phyloP scores from a whole-genome alignment of 2,113 vertebrate species.

The Apaloderma vittatum region DNA sequence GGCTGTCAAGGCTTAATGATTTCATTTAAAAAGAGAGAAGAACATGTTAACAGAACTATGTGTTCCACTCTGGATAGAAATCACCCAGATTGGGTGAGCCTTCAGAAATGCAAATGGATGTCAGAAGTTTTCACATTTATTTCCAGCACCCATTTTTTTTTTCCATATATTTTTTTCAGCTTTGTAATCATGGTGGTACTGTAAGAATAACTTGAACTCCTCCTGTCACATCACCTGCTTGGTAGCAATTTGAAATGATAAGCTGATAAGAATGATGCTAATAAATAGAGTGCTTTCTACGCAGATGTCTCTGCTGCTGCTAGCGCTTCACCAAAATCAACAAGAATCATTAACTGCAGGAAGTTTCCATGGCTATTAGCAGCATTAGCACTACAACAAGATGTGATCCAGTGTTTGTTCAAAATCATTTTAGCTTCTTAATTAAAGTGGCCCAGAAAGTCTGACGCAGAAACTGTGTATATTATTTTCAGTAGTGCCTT shows the following conservation, averaged over 20 bases:
- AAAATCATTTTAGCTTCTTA: background rate
- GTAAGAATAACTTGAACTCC: background rate
- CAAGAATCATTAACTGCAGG: background rate
- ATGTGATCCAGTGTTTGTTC: background rate
- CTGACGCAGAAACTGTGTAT: background rate
- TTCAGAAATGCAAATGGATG: constrained; percentile 22
- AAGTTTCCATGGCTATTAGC: background rate
- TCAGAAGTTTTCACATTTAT: constrained; percentile 3
- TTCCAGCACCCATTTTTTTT: background rate
- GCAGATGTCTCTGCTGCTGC: background rate
- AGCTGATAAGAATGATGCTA: constrained; percentile 1
- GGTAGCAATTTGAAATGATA: constrained; percentile 8
- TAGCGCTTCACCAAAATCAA: background rate
- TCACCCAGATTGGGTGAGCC: background rate
- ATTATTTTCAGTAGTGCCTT: background rate
- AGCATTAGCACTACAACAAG: background rate
- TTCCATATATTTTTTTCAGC: background rate
- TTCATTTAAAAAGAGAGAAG: background rate
- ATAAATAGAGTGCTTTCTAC: background rate
- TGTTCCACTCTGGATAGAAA: background rate
- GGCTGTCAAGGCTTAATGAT: background rate
- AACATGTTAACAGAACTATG: background rate
- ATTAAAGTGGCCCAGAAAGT: background rate
- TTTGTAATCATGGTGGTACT: background rate
- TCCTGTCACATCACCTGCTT: constrained; percentile 6